These are phyloP conservation scores for Pseudobourletiella spinata DNA, from an alignment of 1,140 invertebrate species.

Conservation along the genomic window DNA sequence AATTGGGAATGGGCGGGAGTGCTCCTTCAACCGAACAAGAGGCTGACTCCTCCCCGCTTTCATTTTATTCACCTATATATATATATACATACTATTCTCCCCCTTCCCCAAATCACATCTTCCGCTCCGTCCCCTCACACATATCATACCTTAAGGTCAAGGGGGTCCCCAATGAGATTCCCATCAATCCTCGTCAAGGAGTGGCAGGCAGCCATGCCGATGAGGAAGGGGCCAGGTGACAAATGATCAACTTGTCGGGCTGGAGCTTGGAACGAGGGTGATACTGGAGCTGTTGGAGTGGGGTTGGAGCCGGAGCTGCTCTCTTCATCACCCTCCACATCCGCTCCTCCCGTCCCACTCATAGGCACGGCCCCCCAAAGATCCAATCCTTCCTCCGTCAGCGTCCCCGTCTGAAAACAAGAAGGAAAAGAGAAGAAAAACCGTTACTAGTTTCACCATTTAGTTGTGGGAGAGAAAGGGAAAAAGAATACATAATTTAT, in stretches of 20 bases:
- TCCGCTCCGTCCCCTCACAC: no score
- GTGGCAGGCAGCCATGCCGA: conserved; percentile 68
- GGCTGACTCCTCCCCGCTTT: no score
- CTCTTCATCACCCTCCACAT: no score
- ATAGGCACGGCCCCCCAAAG: conserved; percentile 75
- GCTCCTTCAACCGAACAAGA: no score
- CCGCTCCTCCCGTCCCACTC: not conserved
- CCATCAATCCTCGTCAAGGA: conserved; percentile 70
- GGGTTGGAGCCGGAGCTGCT: not conserved
- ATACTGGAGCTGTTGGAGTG: not conserved
- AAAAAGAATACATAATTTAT: no score
- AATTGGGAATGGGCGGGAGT: no score
- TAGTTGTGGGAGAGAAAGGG: no score
- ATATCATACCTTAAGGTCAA: conserved; percentile 71
- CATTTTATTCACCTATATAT: no score
- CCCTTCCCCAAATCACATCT: no score
- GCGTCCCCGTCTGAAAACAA: conserved; percentile 68
- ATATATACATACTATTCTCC: no score
- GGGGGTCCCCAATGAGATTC: conserved; percentile 65
- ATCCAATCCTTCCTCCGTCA: conserved; percentile 89
- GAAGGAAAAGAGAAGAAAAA: conserved; percentile 22
- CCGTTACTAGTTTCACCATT: no score
- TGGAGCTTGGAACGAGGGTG: conserved; percentile 35
- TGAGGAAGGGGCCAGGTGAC: conserved; percentile 37
- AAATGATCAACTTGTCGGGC: conserved; percentile 32